These are phyloP conservation scores for Takifugu ocellatus DNA, from an alignment of 2,797 vertebrate species.

Conservation along the genomic window DNA sequence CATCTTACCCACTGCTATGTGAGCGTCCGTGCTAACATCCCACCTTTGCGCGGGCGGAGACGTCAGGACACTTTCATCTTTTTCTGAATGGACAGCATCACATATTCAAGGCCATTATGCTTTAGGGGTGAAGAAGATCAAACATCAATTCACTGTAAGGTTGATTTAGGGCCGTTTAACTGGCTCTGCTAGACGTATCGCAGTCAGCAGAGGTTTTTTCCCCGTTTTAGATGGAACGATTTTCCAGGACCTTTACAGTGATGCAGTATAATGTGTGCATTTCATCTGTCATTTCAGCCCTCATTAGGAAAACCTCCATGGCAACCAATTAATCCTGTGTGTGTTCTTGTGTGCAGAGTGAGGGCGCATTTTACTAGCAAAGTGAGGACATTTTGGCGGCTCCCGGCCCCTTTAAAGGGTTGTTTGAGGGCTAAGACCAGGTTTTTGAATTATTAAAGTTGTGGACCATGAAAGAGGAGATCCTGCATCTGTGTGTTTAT, in stretches of 20 bases:
- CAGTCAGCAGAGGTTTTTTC: conserved; percentile 23
- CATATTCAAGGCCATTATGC: conserved; percentile 66
- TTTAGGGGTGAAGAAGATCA: conserved; percentile 67
- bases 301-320: conserved; percentile 66
- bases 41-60: conserved; percentile 59
- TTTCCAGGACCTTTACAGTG: conserved; percentile 43
- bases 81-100: conserved; percentile 61
- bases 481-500: conserved; percentile 2
- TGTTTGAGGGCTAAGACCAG: too few relatives aligned
- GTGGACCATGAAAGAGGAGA: too few relatives aligned
- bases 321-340: conserved; percentile 42
- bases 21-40: conserved; percentile 54
- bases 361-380: too few relatives aligned
- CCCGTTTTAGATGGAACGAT: conserved; percentile 47
- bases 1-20: conserved; percentile 52
- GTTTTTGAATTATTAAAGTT: too few relatives aligned
- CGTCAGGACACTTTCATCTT: conserved; percentile 60
- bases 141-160: conserved; percentile 69
- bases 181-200: conserved; percentile 58
- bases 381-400: too few relatives aligned
- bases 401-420: too few relatives aligned
- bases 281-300: conserved; percentile 54
- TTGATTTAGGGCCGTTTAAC: conserved; percentile 71
- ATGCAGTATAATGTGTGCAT: conserved; percentile 64
- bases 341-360: neutral